Conservation (phyloP, 2,113 vertebrate genomes). For the Astatotilapia flaviijosephi region DNA sequence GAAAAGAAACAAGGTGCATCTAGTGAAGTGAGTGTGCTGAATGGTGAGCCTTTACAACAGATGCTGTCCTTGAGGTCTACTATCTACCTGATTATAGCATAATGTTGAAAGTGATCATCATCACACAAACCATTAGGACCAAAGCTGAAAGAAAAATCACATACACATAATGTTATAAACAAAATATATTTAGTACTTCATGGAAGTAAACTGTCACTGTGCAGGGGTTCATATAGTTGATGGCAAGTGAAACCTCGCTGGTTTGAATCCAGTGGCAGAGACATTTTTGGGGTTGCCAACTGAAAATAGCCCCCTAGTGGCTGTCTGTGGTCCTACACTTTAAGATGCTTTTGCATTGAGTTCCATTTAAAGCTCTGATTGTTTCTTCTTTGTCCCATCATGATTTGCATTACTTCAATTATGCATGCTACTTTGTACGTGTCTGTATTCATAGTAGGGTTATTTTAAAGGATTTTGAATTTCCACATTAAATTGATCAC, state of each 20-base stretch:
- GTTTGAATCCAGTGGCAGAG: not conserved
- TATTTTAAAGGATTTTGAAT: not conserved
- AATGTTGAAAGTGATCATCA: not conserved
- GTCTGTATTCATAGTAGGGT: not conserved
- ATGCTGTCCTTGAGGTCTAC: not conserved
- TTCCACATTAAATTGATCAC: not conserved
- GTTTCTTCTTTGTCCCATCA: not conserved
- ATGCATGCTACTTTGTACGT: not conserved
- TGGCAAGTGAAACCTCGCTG: not conserved
- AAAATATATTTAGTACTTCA: not conserved
- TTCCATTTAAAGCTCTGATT: not conserved
- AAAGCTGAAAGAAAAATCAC: not conserved
- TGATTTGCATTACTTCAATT: not conserved
- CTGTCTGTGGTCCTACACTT: not conserved
- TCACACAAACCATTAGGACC: not conserved
- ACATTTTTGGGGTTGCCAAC: not conserved
- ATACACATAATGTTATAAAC: not conserved
- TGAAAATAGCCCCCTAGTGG: not conserved
- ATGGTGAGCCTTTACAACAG: not conserved
- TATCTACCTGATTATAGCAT: not conserved
- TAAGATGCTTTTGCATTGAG: not conserved
- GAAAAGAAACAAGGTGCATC: not conserved
- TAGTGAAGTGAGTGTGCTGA: not conserved
- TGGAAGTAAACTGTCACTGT: not conserved
- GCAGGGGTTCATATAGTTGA: not conserved